These are phyloP conservation scores for Hermodice carunculata DNA, from an alignment of 2,888 invertebrate genomes.

Conservation along the genomic window DNA sequence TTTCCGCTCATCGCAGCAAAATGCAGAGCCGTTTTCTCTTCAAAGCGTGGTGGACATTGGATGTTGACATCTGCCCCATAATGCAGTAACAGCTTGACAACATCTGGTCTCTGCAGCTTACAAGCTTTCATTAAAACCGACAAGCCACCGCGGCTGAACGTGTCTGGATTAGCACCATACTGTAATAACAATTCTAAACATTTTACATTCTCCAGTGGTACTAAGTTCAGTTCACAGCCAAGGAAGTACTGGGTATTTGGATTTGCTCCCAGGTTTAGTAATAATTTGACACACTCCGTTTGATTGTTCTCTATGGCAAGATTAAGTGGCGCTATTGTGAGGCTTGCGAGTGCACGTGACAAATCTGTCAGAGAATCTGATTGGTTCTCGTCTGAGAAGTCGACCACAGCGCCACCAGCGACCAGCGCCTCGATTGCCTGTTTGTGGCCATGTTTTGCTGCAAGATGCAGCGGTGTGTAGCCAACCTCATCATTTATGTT, in stretches of 20 bases:
- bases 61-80: conserved; percentile 90
- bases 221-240: conserved; percentile 89
- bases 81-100: conserved; percentile 76
- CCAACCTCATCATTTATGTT: conserved; percentile 83
- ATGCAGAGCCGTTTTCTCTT: conserved; percentile 88
- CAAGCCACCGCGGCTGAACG: conserved; percentile 86
- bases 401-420: conserved; percentile 83
- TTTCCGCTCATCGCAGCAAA: conserved; percentile 87
- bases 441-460: conserved; percentile 87
- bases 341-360: conserved; percentile 11
- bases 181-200: conserved; percentile 79
- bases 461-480: conserved; percentile 90
- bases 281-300: conserved; percentile 75
- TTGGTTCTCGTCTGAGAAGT: conserved; percentile 5
- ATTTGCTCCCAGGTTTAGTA: conserved; percentile 88
- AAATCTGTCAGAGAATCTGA: neutral
- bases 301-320: conserved; percentile 90
- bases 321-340: conserved; percentile 76
- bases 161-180: conserved; percentile 90
- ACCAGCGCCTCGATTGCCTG: conserved; percentile 75
- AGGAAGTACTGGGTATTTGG: conserved; percentile 94
- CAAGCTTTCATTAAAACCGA: conserved; percentile 94
- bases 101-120: conserved; percentile 67
- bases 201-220: conserved; percentile 82
- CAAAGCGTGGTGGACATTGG: conserved; percentile 87